These are phyloP conservation scores for Trachymyrmex cornetzi DNA, from an alignment of 1,140 invertebrate species.

Conservation along the genomic window DNA sequence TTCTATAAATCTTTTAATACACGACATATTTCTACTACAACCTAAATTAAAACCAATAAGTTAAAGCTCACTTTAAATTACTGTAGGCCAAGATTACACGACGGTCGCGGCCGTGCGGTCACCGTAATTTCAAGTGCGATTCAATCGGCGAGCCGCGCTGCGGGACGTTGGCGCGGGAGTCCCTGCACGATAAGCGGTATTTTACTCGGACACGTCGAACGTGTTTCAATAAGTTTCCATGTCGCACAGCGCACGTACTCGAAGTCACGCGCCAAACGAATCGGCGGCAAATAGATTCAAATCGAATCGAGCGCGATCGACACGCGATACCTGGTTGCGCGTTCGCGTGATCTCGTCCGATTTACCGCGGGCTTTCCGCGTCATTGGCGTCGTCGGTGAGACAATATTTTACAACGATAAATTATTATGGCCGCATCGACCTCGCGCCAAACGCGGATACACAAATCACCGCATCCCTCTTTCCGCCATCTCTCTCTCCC, in stretches of 20 bases:
- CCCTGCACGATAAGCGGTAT: slow-evolving; percentile 21
- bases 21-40: not conserved
- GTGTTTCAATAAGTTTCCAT: slow-evolving; percentile 56
- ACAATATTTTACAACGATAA: slow-evolving; percentile 82
- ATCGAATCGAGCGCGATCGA: slow-evolving; percentile 65
- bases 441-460: slow-evolving; percentile 69
- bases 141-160: not conserved
- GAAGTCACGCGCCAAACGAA: slow-evolving; percentile 55
- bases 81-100: not conserved
- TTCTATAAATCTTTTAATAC: not conserved
- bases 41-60: not conserved
- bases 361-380: slow-evolving; percentile 73
- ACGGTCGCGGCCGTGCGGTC: not conserved
- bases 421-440: slow-evolving; percentile 79
- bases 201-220: slow-evolving; percentile 39
- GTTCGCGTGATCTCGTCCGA: slow-evolving; percentile 72
- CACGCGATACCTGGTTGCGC: slow-evolving; percentile 42
- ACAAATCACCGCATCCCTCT: slow-evolving; percentile 78
- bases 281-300: slow-evolving; percentile 56
- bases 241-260: slow-evolving; percentile 33
- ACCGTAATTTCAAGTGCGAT: slow-evolving; percentile 27
- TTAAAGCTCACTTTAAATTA: not conserved
- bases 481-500: slow-evolving; percentile 77
- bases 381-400: slow-evolving; percentile 72
- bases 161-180: slow-evolving; percentile 12